Percentiles rank a stretch among this genome's conserved stretches.
phyloP scores from a whole-genome alignment of 2,113 vertebrate species.

The Gnathonemus longibarbis region DNA sequence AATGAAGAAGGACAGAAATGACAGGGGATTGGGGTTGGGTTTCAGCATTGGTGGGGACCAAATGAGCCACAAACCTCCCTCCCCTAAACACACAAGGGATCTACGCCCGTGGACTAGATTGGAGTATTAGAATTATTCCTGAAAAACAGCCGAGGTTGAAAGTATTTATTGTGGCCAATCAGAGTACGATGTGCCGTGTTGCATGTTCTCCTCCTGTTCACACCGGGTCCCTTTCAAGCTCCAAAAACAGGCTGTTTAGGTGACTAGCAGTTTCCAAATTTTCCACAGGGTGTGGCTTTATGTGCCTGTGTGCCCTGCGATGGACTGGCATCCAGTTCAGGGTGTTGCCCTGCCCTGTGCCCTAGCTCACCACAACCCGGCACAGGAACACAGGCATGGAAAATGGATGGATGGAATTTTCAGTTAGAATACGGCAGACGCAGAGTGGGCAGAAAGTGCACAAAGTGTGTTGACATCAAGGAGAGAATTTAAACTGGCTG shows the following conservation, averaged over 20 bases:
- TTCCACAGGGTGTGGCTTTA: not conserved
- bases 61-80: not conserved
- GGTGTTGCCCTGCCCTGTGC: not conserved
- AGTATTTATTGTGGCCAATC: not conserved
- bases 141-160: not conserved
- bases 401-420: not conserved
- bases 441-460: not conserved
- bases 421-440: not conserved
- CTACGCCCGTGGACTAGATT: not conserved
- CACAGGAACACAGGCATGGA: not conserved
- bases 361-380: not conserved
- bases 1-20: not conserved
- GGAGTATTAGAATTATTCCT: not conserved
- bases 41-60: not conserved
- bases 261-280: not conserved
- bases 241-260: not conserved
- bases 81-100: not conserved
- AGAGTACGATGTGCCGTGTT: not conserved
- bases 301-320: not conserved
- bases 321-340: not conserved
- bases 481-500: not conserved
- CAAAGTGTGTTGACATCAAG: not conserved
- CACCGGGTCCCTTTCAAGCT: not conserved
- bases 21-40: not conserved
- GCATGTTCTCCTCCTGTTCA: not conserved